A percentile compares a stretch with the other conserved stretches of the same genome.
phyloP scores from a whole-genome alignment of 2,113 vertebrate species.

The Ifrita kowaldi region DNA sequence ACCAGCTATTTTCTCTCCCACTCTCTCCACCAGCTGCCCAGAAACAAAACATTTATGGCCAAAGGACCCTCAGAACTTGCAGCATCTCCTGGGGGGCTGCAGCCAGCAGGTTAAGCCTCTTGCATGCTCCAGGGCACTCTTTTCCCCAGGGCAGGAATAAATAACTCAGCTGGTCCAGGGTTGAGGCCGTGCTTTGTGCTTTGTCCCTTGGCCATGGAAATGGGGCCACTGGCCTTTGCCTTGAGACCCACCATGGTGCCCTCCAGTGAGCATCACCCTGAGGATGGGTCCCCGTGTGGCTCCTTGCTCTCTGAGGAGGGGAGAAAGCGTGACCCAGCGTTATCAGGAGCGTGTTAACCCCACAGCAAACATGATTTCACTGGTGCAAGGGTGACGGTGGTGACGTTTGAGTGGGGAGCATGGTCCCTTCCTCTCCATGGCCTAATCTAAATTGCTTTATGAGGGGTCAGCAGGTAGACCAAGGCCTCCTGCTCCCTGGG shows the following conservation, averaged over 20 bases:
- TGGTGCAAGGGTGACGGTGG: slow-evolving; percentile 38
- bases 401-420: background rate
- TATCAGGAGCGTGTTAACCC: slow-evolving; percentile 9
- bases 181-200: background rate
- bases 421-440: background rate
- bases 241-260: background rate
- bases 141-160: background rate
- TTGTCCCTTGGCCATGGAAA: background rate
- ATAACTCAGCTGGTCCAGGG: background rate
- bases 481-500: background rate
- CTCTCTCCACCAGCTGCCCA: background rate
- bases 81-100: background rate
- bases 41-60: background rate
- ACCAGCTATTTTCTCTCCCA: background rate
- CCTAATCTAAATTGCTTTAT: slow-evolving; percentile 75
- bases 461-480: background rate
- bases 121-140: background rate
- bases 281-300: background rate
- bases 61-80: background rate
- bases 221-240: background rate
- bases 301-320: background rate
- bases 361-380: background rate
- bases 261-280: fast-evolving
- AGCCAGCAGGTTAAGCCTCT: background rate
- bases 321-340: background rate